phyloP scores from a whole-genome alignment of 2,888 invertebrate genomes.

The Laothoe populi region DNA sequence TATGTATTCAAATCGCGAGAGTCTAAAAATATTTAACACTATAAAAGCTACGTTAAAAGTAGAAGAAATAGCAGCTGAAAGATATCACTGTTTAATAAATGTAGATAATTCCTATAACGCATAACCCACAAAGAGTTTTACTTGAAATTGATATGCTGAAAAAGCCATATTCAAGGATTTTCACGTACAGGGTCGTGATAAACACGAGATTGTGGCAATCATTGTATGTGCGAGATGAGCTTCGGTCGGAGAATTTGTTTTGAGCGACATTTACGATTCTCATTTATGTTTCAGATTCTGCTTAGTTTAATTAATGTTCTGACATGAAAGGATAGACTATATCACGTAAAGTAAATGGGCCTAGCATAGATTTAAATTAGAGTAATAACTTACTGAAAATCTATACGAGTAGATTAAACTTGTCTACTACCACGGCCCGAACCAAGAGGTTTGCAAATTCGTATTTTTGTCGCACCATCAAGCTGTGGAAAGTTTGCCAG shows the following conservation, averaged over 20 bases:
- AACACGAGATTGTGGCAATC: conserved; percentile 34
- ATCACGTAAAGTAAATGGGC: background rate
- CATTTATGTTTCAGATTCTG: conserved; percentile 10
- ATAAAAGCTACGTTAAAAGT: background rate
- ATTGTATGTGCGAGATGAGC: conserved; percentile 23
- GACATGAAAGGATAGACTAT: too few relatives aligned
- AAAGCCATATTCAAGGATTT: conserved; percentile 24
- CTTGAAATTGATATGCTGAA: conserved; percentile 24
- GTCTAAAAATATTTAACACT: too few relatives aligned
- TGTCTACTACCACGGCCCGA: too few relatives aligned
- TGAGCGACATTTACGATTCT: conserved; percentile 3
- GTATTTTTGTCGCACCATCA: too few relatives aligned
- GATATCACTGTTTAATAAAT: background rate
- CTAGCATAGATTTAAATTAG: too few relatives aligned
- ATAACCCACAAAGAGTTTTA: conserved; percentile 10
- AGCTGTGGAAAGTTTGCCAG: too few relatives aligned
- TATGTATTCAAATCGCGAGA: too few relatives aligned
- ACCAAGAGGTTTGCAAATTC: too few relatives aligned
- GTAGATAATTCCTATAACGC: background rate
- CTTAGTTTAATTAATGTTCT: conserved; percentile 7
- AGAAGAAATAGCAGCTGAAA: background rate
- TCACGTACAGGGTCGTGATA: conserved; percentile 33
- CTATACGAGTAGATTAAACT: too few relatives aligned
- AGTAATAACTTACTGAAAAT: too few relatives aligned
- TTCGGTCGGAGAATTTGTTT: conserved; percentile 26